Conservation (phyloP, 2,888 invertebrate genomes). For the Nemapogon koenigi region DNA sequence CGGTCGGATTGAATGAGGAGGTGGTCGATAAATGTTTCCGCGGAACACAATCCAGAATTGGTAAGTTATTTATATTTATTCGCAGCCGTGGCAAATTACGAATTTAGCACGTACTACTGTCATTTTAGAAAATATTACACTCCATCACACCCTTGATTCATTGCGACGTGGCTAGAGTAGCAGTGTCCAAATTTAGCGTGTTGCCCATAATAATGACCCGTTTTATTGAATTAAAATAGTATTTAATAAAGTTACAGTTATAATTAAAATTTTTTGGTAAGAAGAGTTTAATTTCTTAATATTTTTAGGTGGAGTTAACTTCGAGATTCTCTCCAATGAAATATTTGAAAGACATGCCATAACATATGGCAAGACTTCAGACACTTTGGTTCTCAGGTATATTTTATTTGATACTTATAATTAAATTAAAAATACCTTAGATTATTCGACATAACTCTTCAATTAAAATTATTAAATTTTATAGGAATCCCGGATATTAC, state of each 20-base stretch:
- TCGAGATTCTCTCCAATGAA: conserved; percentile 88
- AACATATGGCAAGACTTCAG: conserved; percentile 73
- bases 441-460: no score
- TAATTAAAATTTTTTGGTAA: conserved; percentile 3
- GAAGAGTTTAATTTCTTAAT: conserved; percentile 1
- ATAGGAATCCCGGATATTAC: conserved; percentile 90
- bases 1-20: conserved; percentile 92
- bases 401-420: background rate
- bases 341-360: conserved; percentile 81
- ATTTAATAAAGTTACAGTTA: no score
- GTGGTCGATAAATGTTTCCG: conserved; percentile 95
- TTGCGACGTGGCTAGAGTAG: no score
- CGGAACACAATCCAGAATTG: conserved; percentile 72
- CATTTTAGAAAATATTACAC: no score
- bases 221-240: no score
- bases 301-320: conserved; percentile 82
- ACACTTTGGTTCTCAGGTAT: conserved; percentile 74
- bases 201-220: no score
- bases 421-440: background rate
- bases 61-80: conserved; percentile 30
- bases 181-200: no score
- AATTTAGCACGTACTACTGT: no score
- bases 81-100: no score
- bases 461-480: no score
- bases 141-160: no score